Conservation (phyloP, 2,888 invertebrate species). For the Chorisops tibialis region DNA sequence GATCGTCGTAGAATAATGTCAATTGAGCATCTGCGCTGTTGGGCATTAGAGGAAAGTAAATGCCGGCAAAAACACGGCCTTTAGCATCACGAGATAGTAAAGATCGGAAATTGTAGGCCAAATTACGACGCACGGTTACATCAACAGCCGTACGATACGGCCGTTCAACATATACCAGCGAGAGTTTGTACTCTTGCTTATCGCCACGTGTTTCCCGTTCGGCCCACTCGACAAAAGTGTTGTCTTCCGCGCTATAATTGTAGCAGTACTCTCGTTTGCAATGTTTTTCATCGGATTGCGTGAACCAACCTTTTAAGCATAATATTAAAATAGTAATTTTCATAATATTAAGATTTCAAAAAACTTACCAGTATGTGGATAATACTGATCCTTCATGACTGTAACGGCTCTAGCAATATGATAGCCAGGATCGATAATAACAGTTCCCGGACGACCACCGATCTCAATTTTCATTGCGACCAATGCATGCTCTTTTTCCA, state of each 20-base stretch:
- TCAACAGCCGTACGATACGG: conserved; percentile 78
- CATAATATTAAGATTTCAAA: background rate
- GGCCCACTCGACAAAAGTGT: conserved; percentile 80
- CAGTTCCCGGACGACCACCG: conserved; percentile 68
- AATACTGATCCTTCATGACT: conserved; percentile 78
- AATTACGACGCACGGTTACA: conserved; percentile 84
- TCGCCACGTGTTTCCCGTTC: conserved; percentile 70
- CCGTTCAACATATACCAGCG: conserved; percentile 74
- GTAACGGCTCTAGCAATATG: conserved; percentile 83
- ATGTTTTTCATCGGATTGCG: conserved; percentile 72
- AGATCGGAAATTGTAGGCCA: conserved; percentile 77
- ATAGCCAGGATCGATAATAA: conserved; percentile 88
- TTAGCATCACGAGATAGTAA: conserved; percentile 78
- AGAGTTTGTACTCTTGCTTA: conserved; percentile 63
- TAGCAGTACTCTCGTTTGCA: conserved; percentile 83
- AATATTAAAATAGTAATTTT: background rate
- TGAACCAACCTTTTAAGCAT: conserved; percentile 67
- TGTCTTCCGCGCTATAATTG: conserved; percentile 64
- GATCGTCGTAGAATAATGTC: conserved; percentile 72
- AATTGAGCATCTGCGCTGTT: conserved; percentile 60
- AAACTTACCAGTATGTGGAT: conserved; percentile 71
- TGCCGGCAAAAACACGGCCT: conserved; percentile 76
- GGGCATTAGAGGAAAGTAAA: conserved; percentile 70
- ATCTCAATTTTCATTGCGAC: conserved; percentile 72
- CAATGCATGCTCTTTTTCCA: conserved; percentile 86